phyloP scores from a whole-genome alignment of 2,888 invertebrate species.

The Pyrochroa serraticornis region DNA sequence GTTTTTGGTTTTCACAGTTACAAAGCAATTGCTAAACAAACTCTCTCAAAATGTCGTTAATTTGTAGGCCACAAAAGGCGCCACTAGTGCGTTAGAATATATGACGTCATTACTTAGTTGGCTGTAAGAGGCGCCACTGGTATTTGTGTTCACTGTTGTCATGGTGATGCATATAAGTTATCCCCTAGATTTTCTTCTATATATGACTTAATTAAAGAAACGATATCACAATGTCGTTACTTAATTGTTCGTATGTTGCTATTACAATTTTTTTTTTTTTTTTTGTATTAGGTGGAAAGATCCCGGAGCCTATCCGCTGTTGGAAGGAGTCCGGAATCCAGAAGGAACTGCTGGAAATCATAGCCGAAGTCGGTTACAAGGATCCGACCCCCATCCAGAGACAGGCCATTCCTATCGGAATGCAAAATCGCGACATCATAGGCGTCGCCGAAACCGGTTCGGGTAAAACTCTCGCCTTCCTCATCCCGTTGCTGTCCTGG shows the following conservation, averaged over 20 bases:
- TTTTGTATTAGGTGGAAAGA: constrained; percentile 74
- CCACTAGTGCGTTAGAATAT: background rate
- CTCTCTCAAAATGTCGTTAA: background rate
- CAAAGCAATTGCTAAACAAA: no score
- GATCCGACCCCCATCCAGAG: constrained; percentile 99
- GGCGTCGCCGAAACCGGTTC: constrained; percentile 98
- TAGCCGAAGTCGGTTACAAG: constrained; percentile 93
- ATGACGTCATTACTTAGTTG: background rate
- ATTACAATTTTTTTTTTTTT: background rate
- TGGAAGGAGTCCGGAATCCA: constrained; percentile 96
- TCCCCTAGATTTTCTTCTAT: no score
- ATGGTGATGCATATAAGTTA: no score
- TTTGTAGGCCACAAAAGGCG: background rate
- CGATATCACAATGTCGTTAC: no score
- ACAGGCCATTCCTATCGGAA: constrained; percentile 98
- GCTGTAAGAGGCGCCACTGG: background rate
- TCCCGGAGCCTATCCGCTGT: constrained; percentile 92
- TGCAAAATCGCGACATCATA: constrained; percentile 94
- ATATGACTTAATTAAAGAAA: no score
- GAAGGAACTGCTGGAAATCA: constrained; percentile 89
- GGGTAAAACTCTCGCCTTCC: constrained; percentile 97
- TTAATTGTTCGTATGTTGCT: no score
- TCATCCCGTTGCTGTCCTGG: constrained; percentile 96
- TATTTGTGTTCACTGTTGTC: background rate
- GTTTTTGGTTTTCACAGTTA: no score